Evolutionary conservation across 2,797 vertebrate species (phyloP).

Genomic region (Todus mexicanus): DNA sequence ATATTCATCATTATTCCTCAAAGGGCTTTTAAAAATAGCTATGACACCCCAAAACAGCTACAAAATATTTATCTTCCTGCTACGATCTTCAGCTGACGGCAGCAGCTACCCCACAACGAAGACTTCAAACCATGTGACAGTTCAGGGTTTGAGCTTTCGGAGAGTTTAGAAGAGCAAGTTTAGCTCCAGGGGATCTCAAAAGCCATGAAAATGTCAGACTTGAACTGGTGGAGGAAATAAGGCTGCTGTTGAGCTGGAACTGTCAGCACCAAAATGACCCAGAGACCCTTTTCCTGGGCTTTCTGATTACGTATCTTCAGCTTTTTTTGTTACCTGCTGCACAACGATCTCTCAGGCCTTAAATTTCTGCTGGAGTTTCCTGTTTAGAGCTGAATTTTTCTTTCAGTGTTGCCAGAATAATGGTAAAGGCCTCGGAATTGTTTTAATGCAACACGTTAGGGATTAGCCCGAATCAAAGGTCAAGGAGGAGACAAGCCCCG

Average conservation of each 20-base stretch:
- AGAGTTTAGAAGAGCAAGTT: background rate
- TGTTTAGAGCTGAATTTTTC: background rate
- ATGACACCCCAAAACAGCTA: background rate
- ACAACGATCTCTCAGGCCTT: background rate
- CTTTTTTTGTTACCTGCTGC: background rate
- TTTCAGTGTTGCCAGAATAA: background rate
- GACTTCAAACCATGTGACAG: background rate
- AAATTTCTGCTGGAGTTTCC: background rate
- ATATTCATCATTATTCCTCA: background rate
- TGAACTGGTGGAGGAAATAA: background rate
- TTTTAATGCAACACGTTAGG: too few species aligned
- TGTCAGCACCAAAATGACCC: background rate
- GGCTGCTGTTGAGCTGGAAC: background rate
- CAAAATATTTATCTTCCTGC: background rate
- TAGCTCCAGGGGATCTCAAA: background rate
- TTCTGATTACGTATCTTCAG: background rate
- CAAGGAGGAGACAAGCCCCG: background rate
- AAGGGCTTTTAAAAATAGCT: background rate
- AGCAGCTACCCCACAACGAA: background rate
- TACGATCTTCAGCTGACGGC: fast-evolving
- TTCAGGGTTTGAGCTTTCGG: background rate
- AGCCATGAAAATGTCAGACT: background rate
- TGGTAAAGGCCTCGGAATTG: background rate
- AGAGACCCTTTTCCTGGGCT: background rate
- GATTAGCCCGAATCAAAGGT: background rate